These are phyloP conservation scores for Formicarius rufipectus DNA, from an alignment of 2,113 vertebrate genomes.

Conservation along the genomic window DNA sequence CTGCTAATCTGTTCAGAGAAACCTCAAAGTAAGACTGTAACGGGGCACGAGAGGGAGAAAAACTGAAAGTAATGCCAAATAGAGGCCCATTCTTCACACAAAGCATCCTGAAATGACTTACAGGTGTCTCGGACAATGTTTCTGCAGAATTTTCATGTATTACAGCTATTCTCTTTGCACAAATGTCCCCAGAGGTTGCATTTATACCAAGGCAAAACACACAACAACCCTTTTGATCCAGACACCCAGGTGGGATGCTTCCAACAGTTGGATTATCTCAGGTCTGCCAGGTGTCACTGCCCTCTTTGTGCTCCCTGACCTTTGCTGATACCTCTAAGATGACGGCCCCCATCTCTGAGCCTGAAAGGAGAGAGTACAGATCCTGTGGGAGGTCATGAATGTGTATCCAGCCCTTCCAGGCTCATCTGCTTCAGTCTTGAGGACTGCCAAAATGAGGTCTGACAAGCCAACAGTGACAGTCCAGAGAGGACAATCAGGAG, in stretches of 20 bases:
- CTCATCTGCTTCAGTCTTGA: neutral
- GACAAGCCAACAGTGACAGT: neutral
- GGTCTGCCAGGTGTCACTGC: neutral
- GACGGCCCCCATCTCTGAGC: neutral
- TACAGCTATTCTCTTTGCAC: neutral
- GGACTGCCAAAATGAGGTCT: neutral
- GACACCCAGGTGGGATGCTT: neutral
- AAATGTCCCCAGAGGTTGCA: neutral
- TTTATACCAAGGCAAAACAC: neutral
- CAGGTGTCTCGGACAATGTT: neutral
- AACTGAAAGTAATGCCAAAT: neutral
- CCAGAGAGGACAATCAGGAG: neutral
- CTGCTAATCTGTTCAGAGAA: conserved; percentile 22
- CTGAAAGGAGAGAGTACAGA: neutral
- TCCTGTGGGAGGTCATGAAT: neutral
- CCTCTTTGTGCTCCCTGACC: neutral
- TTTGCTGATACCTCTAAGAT: neutral
- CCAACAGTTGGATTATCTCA: neutral
- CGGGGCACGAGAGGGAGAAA: neutral
- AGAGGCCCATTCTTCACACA: neutral
- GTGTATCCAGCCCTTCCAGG: neutral
- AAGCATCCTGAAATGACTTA: conserved; percentile 25
- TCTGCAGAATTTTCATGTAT: neutral
- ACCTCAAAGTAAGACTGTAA: neutral
- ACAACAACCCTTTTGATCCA: rapidly evolving